Conservation (phyloP, 2,888 invertebrate genomes). For the Thyatira batis region DNA sequence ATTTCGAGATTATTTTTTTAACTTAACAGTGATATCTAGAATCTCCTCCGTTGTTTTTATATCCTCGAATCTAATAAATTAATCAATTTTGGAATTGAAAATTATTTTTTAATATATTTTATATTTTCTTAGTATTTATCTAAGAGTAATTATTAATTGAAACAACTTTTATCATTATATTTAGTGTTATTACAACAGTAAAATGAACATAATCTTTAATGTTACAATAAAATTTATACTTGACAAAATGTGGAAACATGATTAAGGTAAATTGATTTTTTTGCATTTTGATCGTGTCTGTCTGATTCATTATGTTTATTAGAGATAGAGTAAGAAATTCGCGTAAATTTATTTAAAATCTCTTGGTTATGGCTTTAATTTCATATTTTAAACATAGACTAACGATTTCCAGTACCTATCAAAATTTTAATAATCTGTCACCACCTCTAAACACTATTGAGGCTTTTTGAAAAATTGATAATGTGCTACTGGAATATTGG, state of each 20-base stretch:
- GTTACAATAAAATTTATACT: slow-evolving; percentile 23
- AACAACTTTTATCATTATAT: slow-evolving; percentile 38
- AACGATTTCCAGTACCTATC: not conserved
- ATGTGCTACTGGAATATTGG: no score
- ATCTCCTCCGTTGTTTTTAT: slow-evolving; percentile 47
- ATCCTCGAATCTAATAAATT: slow-evolving; percentile 38
- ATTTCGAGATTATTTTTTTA: slow-evolving; percentile 9
- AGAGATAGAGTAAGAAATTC: slow-evolving; percentile 23
- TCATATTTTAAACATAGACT: slow-evolving; percentile 22
- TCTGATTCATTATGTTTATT: slow-evolving; percentile 1
- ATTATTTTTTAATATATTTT: slow-evolving; percentile 54
- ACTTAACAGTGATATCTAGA: slow-evolving; percentile 38
- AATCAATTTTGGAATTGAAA: slow-evolving; percentile 68
- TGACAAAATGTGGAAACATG: slow-evolving; percentile 13
- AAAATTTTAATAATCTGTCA: not conserved
- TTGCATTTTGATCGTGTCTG: slow-evolving; percentile 9
- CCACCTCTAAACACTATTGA: not conserved
- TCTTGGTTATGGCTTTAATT: slow-evolving; percentile 62
- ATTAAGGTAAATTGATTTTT: slow-evolving; percentile 10
- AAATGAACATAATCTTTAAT: slow-evolving; percentile 32
- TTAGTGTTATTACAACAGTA: slow-evolving; percentile 38
- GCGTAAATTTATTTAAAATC: slow-evolving; percentile 28
- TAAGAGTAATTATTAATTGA: slow-evolving; percentile 37
- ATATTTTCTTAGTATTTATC: slow-evolving; percentile 75
- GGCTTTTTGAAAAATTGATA: no score